phyloP scores from a whole-genome alignment of 2,797 vertebrate species.

The Microctenopoma steveboyesi region DNA sequence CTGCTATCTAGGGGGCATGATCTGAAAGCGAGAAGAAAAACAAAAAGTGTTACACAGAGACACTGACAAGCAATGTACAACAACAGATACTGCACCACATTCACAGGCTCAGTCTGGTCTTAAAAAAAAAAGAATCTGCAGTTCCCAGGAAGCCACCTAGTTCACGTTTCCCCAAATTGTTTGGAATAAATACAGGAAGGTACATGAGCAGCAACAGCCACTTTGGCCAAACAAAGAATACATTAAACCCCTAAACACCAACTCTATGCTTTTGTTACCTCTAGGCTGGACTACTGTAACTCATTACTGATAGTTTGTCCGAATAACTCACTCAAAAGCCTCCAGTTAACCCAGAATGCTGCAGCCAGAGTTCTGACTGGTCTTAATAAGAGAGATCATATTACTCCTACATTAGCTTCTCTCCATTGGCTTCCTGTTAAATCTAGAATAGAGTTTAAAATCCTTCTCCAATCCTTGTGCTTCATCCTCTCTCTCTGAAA shows the following conservation, averaged over 20 bases:
- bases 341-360: no score
- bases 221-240: conserved; percentile 17
- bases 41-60: conserved; percentile 24
- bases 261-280: neutral
- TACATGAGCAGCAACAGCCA: conserved; percentile 17
- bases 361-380: no score
- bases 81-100: neutral
- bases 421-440: no score
- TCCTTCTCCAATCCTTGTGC: no score
- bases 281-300: no score
- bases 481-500: no score
- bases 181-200: conserved; percentile 42
- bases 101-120: neutral
- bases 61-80: neutral
- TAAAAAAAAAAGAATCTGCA: conserved; percentile 8
- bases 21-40: conserved; percentile 77
- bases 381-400: no score
- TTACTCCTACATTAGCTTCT: no score
- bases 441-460: no score
- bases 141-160: conserved; percentile 22
- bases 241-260: neutral
- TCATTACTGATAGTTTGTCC: no score
- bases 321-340: no score
- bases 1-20: conserved; percentile 92
- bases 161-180: conserved; percentile 26